phyloP scores from a whole-genome alignment of 2,888 invertebrate genomes.

The Steromphala cineraria region DNA sequence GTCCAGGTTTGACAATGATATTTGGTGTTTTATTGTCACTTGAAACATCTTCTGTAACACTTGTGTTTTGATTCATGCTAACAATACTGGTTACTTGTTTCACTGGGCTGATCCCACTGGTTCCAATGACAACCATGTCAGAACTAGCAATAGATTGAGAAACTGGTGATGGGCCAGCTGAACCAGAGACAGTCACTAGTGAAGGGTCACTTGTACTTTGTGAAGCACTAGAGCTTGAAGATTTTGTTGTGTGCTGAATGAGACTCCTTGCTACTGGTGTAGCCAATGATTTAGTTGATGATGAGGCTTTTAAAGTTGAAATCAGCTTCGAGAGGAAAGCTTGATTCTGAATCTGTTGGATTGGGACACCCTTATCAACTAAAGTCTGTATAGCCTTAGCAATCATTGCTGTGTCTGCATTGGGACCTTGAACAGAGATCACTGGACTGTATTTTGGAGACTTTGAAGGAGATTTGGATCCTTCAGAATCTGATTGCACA shows the following conservation, averaged over 20 bases:
- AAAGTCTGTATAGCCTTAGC: background rate
- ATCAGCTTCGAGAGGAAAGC: background rate
- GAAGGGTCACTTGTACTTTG: too few relatives aligned
- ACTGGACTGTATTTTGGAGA: background rate
- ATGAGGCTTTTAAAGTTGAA: background rate
- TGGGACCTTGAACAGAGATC: background rate
- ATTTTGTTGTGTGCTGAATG: background rate
- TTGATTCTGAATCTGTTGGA: background rate
- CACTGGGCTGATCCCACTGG: too few relatives aligned
- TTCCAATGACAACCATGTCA: too few relatives aligned
- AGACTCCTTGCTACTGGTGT: constrained; percentile 8
- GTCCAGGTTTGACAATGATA: constrained; percentile 3
- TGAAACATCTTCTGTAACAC: too few relatives aligned
- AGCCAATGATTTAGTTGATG: background rate
- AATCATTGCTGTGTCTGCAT: background rate
- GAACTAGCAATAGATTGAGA: too few relatives aligned
- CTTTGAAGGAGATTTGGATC: background rate
- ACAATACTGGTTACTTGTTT: too few relatives aligned
- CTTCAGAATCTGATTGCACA: background rate
- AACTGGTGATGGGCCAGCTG: too few relatives aligned
- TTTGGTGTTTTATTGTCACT: too few relatives aligned
- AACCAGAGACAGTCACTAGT: too few relatives aligned
- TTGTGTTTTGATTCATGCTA: too few relatives aligned
- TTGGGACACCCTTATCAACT: background rate
- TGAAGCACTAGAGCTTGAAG: too few relatives aligned